These are phyloP conservation scores for Lordiphosa fenestrarum DNA, from an alignment of 2,888 invertebrate species.

Conservation along the genomic window DNA sequence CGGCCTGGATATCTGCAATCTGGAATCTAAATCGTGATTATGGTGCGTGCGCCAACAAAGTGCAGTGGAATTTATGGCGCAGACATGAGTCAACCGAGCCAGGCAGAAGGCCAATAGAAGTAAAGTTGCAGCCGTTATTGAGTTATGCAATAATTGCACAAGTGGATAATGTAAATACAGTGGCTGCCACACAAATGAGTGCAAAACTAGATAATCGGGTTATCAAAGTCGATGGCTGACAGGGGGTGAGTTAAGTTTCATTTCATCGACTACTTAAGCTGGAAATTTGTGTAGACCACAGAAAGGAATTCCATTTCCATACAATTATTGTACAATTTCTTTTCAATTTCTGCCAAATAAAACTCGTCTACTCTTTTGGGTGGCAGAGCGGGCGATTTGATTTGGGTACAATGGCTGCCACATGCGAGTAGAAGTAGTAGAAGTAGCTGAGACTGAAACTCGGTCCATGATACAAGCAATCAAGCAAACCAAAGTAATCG, in stretches of 20 bases:
- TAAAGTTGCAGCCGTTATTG: constrained; percentile 4
- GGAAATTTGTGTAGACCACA: constrained; percentile 8
- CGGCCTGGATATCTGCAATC: too few relatives aligned
- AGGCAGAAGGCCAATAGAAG: background rate
- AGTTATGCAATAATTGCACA: constrained; percentile 32
- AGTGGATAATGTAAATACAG: constrained; percentile 9
- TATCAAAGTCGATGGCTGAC: constrained; percentile 53
- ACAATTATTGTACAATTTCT: constrained; percentile 61
- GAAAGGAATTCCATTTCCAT: constrained; percentile 62
- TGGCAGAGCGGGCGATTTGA: constrained; percentile 22
- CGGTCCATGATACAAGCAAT: constrained; percentile 56
- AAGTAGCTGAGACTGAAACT: constrained; percentile 2
- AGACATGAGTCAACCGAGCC: background rate
- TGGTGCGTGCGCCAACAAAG: constrained; percentile 1
- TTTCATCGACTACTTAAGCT: too few relatives aligned
- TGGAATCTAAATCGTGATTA: constrained; percentile 6
- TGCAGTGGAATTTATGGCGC: background rate
- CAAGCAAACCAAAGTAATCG: constrained; percentile 38
- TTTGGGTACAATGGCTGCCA: constrained; percentile 31
- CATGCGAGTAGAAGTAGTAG: constrained; percentile 4
- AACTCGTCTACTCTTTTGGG: constrained; percentile 29
- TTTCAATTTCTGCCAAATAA: constrained; percentile 47
- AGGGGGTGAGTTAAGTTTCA: too few relatives aligned
- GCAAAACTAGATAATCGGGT: constrained; percentile 59
- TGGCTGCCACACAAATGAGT: background rate